Percentiles rank a stretch among this genome's conserved stretches.
These are phyloP conservation scores for Marasmarcha lunaedactyla DNA, from an alignment of 2,888 invertebrate genomes.

Conservation along the genomic window DNA sequence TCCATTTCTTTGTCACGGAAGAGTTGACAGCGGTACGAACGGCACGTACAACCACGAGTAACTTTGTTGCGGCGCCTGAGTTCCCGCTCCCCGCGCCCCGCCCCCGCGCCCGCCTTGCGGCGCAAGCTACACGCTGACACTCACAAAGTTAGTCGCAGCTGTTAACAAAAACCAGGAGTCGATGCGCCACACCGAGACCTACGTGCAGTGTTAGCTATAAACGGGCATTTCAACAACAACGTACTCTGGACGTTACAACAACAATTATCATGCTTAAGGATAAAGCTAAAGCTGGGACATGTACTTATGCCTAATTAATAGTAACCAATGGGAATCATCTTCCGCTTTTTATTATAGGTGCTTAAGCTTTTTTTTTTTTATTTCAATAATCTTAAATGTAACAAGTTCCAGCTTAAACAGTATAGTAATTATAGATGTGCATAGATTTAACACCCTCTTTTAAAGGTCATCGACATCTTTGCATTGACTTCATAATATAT, in stretches of 20 bases:
- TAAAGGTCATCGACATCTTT: not conserved
- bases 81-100: constrained; percentile 29
- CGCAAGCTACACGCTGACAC: constrained; percentile 19
- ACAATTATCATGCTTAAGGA: constrained; percentile 55
- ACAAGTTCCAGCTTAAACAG: constrained; percentile 31
- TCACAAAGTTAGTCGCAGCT: constrained; percentile 57
- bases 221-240: constrained; percentile 27
- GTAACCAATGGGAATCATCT: too few species aligned
- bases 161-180: constrained; percentile 39
- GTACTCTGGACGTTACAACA: constrained; percentile 39
- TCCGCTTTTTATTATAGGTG: too few species aligned
- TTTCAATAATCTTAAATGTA: too few species aligned
- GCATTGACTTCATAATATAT: constrained; percentile 22
- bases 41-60: constrained; percentile 36
- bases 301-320: too few species aligned
- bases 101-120: constrained; percentile 1
- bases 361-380: too few species aligned
- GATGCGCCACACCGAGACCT: constrained; percentile 31
- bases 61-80: constrained; percentile 33
- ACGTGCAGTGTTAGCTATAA: constrained; percentile 50
- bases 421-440: constrained; percentile 7
- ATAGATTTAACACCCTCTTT: too few species aligned
- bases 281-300: constrained; percentile 45
- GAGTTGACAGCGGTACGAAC: constrained; percentile 57
- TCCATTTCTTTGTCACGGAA: constrained; percentile 60